Conservation (phyloP, 2,888 invertebrate species). For the Heteropelma amictum region DNA sequence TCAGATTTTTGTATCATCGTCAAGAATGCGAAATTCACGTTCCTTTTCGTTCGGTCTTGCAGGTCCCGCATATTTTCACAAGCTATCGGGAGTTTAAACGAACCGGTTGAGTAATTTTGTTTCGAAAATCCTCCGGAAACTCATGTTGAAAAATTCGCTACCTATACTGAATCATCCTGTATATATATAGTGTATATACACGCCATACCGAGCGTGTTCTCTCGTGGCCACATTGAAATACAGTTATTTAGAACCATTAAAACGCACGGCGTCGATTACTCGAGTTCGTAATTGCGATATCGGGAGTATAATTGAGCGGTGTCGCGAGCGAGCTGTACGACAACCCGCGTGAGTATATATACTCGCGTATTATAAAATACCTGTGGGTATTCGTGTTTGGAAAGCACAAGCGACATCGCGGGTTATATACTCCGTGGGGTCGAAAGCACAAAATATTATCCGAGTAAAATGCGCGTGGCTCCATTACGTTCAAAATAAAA, state of each 20-base stretch:
- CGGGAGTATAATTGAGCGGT: slow-evolving; percentile 62
- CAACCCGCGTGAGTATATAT: background rate
- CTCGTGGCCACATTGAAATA: slow-evolving; percentile 57
- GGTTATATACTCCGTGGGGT: slow-evolving; percentile 19
- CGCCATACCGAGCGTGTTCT: slow-evolving; percentile 9
- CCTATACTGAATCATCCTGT: too few species aligned
- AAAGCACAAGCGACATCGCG: slow-evolving; percentile 31
- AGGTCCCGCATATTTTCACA: too few species aligned
- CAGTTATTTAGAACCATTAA: slow-evolving; percentile 63
- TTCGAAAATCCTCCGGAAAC: too few species aligned
- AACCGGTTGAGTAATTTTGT: too few species aligned
- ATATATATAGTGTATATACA: background rate
- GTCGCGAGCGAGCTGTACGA: slow-evolving; percentile 51
- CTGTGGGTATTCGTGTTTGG: slow-evolving; percentile 9
- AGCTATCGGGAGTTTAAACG: too few species aligned
- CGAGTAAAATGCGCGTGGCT: slow-evolving; percentile 53
- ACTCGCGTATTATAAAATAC: slow-evolving; percentile 21
- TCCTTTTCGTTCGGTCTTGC: too few species aligned
- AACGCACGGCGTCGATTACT: slow-evolving; percentile 62
- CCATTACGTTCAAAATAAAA: slow-evolving; percentile 53
- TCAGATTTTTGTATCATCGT: too few species aligned
- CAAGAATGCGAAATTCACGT: too few species aligned
- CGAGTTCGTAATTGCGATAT: slow-evolving; percentile 62
- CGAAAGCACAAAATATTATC: slow-evolving; percentile 53
- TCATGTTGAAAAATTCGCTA: too few species aligned